Evolutionary conservation across 1,140 invertebrate species (phyloP).

Genomic region (Luehdorfia chinensis): DNA sequence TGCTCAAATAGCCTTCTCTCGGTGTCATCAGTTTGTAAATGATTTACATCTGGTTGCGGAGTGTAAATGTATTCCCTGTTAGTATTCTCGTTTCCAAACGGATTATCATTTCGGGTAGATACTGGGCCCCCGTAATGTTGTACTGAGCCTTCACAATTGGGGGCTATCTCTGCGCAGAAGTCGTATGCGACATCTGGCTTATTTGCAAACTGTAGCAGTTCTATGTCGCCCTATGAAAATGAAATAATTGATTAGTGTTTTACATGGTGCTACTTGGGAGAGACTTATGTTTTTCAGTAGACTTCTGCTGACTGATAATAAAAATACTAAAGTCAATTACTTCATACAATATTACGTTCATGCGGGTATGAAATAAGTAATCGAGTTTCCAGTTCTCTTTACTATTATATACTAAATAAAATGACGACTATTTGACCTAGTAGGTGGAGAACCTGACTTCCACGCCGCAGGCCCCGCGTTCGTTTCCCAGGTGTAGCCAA

Average conservation of each 20-base stretch:
- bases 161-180: constrained; percentile 82
- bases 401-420: too few species aligned
- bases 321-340: too few species aligned
- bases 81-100: neutral
- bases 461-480: too few species aligned
- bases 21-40: constrained; percentile 18
- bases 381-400: neutral
- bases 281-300: too few species aligned
- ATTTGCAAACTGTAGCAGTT: constrained; percentile 84
- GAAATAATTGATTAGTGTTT: constrained; percentile 6
- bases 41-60: neutral
- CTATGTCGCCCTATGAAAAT: constrained; percentile 83
- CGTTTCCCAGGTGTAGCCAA: too few species aligned
- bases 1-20: constrained; percentile 16
- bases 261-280: too few species aligned
- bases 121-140: constrained; percentile 14
- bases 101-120: constrained; percentile 4
- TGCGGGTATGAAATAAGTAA: neutral
- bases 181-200: constrained; percentile 89
- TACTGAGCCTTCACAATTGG: constrained; percentile 77
- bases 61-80: neutral
- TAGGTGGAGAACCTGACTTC: too few species aligned
- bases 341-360: too few species aligned
- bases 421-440: too few species aligned
- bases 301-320: too few species aligned